Percentiles rank a stretch among this genome's conserved stretches.
Conservation (phyloP, 2,888 invertebrate species). For the Ophion ventricosus region DNA sequence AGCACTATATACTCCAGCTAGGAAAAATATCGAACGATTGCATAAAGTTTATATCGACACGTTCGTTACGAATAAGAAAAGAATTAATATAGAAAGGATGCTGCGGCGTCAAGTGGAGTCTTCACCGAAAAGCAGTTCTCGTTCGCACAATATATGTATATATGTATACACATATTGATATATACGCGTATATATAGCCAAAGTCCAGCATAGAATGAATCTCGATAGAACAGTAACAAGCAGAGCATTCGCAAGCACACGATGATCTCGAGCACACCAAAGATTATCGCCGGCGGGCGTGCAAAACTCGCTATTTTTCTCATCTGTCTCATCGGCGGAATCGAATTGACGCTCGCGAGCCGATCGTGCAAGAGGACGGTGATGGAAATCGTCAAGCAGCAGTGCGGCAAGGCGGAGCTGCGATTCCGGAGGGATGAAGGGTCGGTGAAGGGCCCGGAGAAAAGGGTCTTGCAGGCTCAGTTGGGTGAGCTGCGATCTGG, state of each 20-base stretch:
- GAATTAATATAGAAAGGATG: constrained; percentile 39
- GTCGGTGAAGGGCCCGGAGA: no score
- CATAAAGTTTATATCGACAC: constrained; percentile 40
- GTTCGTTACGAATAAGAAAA: constrained; percentile 32
- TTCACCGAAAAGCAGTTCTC: constrained; percentile 33
- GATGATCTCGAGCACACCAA: not conserved
- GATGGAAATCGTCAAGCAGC: constrained; percentile 24
- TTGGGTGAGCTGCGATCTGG: no score
- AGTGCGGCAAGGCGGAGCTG: constrained; percentile 25
- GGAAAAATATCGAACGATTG: constrained; percentile 39
- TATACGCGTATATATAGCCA: not conserved
- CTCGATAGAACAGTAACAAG: no score
- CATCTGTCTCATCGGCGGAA: not conserved
- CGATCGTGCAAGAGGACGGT: constrained; percentile 40
- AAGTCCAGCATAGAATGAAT: not conserved
- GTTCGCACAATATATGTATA: constrained; percentile 3
- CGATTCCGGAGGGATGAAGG: not conserved
- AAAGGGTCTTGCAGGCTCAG: no score
- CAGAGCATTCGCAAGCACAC: not conserved
- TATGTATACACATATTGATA: not conserved
- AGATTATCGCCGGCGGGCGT: not conserved
- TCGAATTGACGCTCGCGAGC: constrained; percentile 24
- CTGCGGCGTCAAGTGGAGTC: constrained; percentile 22
- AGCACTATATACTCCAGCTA: not conserved
- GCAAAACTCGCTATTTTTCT: not conserved